Percentiles rank a stretch among this genome's conserved stretches.
Evolutionary conservation across 2,888 invertebrate genomes (phyloP).

Genomic region (Pristionchus fissidentatus): DNA sequence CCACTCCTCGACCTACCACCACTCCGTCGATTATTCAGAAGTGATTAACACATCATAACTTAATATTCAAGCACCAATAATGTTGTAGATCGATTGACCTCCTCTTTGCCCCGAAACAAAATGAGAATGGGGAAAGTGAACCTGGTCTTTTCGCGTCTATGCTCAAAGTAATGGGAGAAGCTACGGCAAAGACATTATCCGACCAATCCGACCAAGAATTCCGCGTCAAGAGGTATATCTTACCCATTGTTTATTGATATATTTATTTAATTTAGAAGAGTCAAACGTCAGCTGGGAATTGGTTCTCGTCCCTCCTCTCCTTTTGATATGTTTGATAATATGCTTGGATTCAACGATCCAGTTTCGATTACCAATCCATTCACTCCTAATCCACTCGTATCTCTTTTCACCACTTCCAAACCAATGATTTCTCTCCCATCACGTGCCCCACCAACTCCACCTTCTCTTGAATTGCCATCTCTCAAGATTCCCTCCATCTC

Average conservation of each 20-base stretch:
- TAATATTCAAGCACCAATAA: neutral
- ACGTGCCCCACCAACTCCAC: neutral
- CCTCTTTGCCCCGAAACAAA: neutral
- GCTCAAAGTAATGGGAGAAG: conserved; percentile 18
- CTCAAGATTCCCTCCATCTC: conserved; percentile 30
- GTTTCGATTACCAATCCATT: conserved; percentile 61
- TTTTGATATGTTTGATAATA: conserved; percentile 39
- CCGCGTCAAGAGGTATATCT: no score
- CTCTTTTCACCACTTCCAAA: conserved; percentile 60
- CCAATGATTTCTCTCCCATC: conserved; percentile 38
- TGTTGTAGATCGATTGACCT: conserved; percentile 18
- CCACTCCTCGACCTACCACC: conserved; percentile 58
- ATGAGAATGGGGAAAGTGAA: conserved; percentile 5
- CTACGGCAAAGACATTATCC: conserved; percentile 1
- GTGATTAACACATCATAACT: neutral
- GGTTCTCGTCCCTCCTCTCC: conserved; percentile 55
- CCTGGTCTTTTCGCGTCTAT: conserved; percentile 29
- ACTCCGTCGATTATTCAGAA: conserved; percentile 47
- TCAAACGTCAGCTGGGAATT: conserved; percentile 34
- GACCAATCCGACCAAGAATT: neutral
- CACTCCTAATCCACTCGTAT: conserved; percentile 67
- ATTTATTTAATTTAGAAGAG: no score
- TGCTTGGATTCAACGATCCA: conserved; percentile 44
- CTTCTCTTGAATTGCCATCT: neutral
- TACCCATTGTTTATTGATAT: no score